Base-by-base conservation (phyloP, 2,797 vertebrate genomes). In the Cheirogaleus major region DNA sequence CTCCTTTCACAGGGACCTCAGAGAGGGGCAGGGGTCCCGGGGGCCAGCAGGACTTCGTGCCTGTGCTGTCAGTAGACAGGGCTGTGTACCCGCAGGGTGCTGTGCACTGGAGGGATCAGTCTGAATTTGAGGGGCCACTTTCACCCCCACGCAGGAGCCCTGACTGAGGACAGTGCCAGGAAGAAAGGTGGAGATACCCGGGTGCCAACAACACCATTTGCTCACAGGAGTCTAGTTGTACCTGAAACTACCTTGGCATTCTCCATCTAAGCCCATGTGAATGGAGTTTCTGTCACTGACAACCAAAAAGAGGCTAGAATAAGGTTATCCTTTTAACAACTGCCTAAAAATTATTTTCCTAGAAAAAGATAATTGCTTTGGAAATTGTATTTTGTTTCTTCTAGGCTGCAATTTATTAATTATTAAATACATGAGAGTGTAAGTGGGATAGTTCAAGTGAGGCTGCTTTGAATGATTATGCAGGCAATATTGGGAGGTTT, bases 351-450 rank as follows among this genome's bases (percentile, higher is more conserved):
- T 50, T 65, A 35, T 80, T 63, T 93, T 82, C 69, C 76, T 27
- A 5, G 57, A 63, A 61, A 78, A 87, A 87, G 59, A 48, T 11
- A 59, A 76, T 17, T 59, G 59, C 13, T 14, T 43, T 81, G 69
- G n/a, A 81, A 67, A 70, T 48, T 86, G 25, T 70, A 55, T 93
- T 94, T 94, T 89, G 9, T 86, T 57, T 93, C 27, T 91, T 75
- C 63, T 73, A 1, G 79, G 23, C 70, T 61, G 7, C 27, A 89
- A 82, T 48, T 27, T n/a, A 89, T 83, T 70, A 63, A 4, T 84
- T 83, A 79, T 73, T 82, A 83, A 8, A 25, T 79, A 61, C 35
- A 20, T 80, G 69, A 75, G 78, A 50, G 4, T 32, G 15, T 50
- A 61, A 78, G 32, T 80, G 43, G 45, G 11, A 50, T n/a, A 50